A percentile compares a stretch with the other conserved stretches of the same genome.
These are phyloP conservation scores for Macrochelys suwanniensis DNA, from an alignment of 2,797 vertebrate genomes.

Conservation along the genomic window DNA sequence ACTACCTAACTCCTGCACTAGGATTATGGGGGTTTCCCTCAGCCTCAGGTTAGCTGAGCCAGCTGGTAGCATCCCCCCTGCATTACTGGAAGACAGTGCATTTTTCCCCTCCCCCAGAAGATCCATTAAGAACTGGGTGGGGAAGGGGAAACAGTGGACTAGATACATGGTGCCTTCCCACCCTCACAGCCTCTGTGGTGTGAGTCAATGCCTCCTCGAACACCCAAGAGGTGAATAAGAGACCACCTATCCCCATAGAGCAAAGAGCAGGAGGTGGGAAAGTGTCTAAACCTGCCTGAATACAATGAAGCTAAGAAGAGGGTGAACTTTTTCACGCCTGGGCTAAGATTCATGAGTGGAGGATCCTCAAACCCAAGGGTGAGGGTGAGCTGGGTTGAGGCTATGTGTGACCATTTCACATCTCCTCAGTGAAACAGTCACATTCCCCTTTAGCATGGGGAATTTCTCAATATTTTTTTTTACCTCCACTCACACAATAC, in stretches of 20 bases:
- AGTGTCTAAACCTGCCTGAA: not conserved
- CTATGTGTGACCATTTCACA: accelerated
- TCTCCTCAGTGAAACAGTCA: not conserved
- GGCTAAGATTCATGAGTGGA: not conserved
- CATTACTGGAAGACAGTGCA: not conserved
- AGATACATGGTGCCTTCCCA: not conserved
- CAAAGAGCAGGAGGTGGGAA: not conserved
- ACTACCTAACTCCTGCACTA: not conserved
- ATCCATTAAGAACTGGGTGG: not conserved
- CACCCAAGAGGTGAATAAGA: not conserved
- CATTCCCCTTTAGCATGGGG: not conserved
- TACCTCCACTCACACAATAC: no score
- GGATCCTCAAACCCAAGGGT: not conserved
- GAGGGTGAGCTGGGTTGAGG: not conserved
- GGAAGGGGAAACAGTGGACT: no score
- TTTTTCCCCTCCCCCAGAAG: not conserved
- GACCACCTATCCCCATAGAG: not conserved
- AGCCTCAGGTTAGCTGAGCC: not conserved
- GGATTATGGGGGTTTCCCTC: not conserved
- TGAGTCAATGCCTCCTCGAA: not conserved
- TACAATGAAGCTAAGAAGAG: not conserved
- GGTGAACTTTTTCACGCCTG: not conserved
- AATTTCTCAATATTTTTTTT: not conserved
- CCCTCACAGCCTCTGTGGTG: not conserved
- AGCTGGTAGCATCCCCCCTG: not conserved